phyloP scores from a whole-genome alignment of 2,113 vertebrate genomes.

The Thinocorus orbignyianus region DNA sequence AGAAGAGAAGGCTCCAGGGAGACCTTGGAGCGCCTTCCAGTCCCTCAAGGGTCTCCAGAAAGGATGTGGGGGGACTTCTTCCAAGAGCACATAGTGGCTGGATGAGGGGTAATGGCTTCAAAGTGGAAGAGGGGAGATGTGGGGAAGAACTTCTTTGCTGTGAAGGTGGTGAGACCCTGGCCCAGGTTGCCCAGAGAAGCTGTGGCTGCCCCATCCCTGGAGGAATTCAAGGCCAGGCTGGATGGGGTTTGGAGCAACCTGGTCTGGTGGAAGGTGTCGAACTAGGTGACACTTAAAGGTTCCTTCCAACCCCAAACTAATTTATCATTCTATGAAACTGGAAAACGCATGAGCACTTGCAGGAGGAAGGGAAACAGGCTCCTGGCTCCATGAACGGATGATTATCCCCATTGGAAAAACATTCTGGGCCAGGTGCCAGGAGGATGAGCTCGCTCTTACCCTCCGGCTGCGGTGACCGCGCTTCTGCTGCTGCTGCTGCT shows the following conservation, averaged over 20 bases:
- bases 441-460: conserved; percentile 65
- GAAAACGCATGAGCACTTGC: neutral
- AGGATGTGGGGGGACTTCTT: neutral
- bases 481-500: conserved; percentile 89
- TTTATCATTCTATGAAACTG: accelerated
- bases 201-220: neutral
- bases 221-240: neutral
- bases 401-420: accelerated
- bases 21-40: neutral
- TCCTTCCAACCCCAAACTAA: neutral
- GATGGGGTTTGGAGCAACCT: neutral
- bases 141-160: neutral
- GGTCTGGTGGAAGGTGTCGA: accelerated
- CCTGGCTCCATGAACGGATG: accelerated
- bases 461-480: conserved; percentile 86
- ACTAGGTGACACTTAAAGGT: accelerated
- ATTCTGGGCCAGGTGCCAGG: accelerated
- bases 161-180: too few relatives aligned
- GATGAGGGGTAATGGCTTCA: neutral
- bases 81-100: too few relatives aligned
- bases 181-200: neutral
- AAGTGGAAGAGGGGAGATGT: neutral
- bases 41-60: neutral
- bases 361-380: accelerated
- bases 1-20: neutral